Evolutionary conservation across 2,888 invertebrate species (phyloP), one percentile per base, ranked within the genome.

Genomic region (Andrena chrysosceles): DNA sequence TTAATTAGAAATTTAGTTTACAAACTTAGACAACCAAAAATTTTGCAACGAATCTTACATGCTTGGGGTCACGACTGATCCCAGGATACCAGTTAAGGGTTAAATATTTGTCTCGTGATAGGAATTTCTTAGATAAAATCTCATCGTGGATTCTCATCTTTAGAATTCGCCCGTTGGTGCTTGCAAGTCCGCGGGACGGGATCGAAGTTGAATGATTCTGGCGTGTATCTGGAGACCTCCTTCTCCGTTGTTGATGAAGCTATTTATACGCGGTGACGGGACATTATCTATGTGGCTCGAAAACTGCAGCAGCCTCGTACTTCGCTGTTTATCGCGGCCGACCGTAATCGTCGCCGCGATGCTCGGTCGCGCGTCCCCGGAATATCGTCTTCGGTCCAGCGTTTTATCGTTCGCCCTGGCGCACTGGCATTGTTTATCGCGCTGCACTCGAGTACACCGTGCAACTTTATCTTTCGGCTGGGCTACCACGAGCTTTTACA

Each of bases 261-360:
- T 87, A 81, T 82, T 87, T 83, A 76, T 76, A 80, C 49, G 54
- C 13, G 29, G 20, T 16, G 62, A 74, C 76, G 74, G 66, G 23
- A 29, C 26, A 26, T 77, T 87, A 88, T 87, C 86, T 84, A 84
- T 86, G 71, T 83, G 84, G 83, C 71, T 85, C 69, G 79, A 85
- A 87, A 87, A 88, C 77, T 86, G 81, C 67, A 76, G 49, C 62
- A 29, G 66, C 64, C 60, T 10, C 16, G 56, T 35, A 20, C 33
- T 68, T 64, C 54, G 76, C 67, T 59, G 71, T 71, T 87, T 86
- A 81, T 78, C 76, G 60, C 20, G 6, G 7, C 8, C 42, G 67
- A 23, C 59, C 79, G 70, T 49, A 33, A 80, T 79, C 81, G 71
- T 49, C 64, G 54, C 35, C 63, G 68, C 69, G 77, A 63, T 33